Percentiles rank a stretch among this genome's conserved stretches.
Conservation (phyloP, 2,797 vertebrate genomes). For the Pangasius djambal region DNA sequence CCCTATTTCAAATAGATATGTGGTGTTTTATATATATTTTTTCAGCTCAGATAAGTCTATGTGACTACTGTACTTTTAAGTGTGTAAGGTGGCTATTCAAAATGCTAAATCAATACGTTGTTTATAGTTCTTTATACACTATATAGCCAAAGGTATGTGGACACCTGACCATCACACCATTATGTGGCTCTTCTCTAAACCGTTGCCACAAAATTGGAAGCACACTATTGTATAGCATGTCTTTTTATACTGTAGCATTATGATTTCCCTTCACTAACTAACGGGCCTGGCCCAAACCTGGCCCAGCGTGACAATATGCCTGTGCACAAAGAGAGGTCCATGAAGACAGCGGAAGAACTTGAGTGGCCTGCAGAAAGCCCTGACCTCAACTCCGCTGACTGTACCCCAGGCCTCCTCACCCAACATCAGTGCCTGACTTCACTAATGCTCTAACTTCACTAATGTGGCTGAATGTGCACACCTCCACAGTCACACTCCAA, state of each 20-base stretch:
- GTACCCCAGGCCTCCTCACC: neutral
- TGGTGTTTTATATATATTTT: neutral
- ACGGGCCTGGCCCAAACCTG: too few species aligned
- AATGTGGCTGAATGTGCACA: neutral
- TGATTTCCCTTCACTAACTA: too few species aligned
- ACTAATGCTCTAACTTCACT: too few species aligned
- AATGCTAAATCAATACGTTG: neutral
- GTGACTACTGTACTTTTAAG: neutral
- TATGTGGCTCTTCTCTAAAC: too few species aligned
- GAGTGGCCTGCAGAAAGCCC: too few species aligned
- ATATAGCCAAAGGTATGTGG: neutral
- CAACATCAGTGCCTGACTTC: neutral
- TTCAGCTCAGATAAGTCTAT: neutral
- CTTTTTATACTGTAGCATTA: neutral
- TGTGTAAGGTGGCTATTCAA: neutral
- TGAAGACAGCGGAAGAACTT: too few species aligned
- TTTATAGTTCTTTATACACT: neutral
- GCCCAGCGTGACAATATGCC: too few species aligned
- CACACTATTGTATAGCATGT: too few species aligned
- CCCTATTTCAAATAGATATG: neutral
- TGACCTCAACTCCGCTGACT: neutral
- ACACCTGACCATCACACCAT: neutral
- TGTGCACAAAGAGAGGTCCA: too few species aligned
- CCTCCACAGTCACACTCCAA: neutral
- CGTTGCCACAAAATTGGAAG: too few species aligned